Base-by-base conservation (phyloP, 2,113 vertebrate species). In the Hippocampus guttulatus region DNA sequence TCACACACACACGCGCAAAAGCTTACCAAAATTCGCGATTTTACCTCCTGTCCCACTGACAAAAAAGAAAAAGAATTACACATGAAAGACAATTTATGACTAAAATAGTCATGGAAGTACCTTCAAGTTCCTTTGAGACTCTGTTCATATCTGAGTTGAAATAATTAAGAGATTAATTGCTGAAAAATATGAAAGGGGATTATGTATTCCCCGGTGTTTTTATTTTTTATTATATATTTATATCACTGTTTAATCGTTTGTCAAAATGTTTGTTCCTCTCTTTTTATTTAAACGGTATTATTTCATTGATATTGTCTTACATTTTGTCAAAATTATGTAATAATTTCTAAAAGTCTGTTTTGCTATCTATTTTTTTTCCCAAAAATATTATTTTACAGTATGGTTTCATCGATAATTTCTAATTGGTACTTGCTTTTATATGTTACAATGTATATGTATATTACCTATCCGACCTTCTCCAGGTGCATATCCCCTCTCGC, bases 1-100 rank as follows among this genome's bases (percentile, higher is more conserved):
- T 20, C 30, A 21, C 5, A 49, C 18, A 67, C 11, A 61, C 18
- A 67, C 11, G 33, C 38, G 23, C 76, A 12, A 21, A 4, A 3
- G 66, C 94, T 95, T 89, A 99, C 97, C 94, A 99, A 81, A 90
- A 99, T 96, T 78, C 96, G 94, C 60, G 97, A 95, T 81, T 97
- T 98, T 8, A 96, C 92, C 80, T 98, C 96, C 75, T 96, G 94
- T 23, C 94, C 94, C 71, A 84, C 95, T 98, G 71, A 51, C 88
- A 70, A 67, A 84, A 75, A 52, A 14, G 6, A 43, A 25, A 62
- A 51, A 58, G 18, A 41, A 47, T 40, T 64, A 64, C 12, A 70
- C 66, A 15, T 7, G 1, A 2, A 63, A 6, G 52, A 0, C 27
- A 45, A 7, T 68, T 4, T 11, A 69, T 33, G 9, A 65, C 55